Evolutionary conservation across 2,888 invertebrate genomes (phyloP).

Genomic region (Nephrotoma flavescens): DNA sequence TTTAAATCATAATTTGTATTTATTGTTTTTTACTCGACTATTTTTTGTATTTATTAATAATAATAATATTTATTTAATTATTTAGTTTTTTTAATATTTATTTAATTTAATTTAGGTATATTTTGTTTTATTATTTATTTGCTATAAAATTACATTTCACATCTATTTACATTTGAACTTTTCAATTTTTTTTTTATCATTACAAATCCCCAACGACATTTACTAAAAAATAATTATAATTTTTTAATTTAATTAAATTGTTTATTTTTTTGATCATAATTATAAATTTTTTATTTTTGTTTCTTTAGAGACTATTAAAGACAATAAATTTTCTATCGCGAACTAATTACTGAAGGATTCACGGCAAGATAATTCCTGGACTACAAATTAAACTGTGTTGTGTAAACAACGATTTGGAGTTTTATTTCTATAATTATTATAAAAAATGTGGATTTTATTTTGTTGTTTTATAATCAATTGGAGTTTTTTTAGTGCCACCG

Average conservation of each 20-base stretch:
- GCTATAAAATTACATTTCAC: background rate
- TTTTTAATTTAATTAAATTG: background rate
- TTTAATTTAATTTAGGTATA: background rate
- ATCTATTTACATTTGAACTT: constrained; percentile 1
- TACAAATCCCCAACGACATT: background rate
- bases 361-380: background rate
- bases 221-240: background rate
- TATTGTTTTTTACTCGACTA: background rate
- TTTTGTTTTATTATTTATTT: background rate
- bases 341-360: background rate
- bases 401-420: background rate
- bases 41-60: background rate
- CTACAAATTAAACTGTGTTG: background rate
- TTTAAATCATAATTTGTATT: background rate
- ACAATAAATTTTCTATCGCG: background rate
- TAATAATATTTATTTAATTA: background rate
- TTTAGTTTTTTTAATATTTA: background rate
- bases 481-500: background rate
- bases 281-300: background rate
- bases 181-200: background rate
- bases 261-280: background rate
- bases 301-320: background rate
- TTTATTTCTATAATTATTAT: background rate
- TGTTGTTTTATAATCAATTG: background rate
- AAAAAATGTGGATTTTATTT: background rate